phyloP scores from a whole-genome alignment of 2,797 vertebrate genomes.

The Vireo griseus region DNA sequence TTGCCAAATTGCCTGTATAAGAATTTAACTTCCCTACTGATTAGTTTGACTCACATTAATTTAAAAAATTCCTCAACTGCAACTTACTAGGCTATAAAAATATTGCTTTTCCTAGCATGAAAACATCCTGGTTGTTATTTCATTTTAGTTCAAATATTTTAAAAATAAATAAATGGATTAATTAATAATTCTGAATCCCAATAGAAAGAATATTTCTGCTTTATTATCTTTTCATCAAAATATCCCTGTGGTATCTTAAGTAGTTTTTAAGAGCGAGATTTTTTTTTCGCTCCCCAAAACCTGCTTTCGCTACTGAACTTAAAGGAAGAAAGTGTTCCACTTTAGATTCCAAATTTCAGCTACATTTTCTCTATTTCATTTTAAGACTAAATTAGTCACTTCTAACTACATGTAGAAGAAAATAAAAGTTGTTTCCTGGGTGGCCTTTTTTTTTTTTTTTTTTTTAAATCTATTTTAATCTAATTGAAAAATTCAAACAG shows the following conservation, averaged over 20 bases:
- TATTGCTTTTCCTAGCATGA: not conserved
- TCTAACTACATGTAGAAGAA: not conserved
- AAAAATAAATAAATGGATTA: not conserved
- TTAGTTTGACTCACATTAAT: slow-evolving; percentile 43
- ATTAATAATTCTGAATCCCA: not conserved
- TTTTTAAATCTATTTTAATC: not conserved
- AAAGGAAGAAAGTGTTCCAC: not conserved
- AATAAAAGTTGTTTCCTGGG: not conserved
- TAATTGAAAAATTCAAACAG: not conserved
- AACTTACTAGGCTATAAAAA: slow-evolving; percentile 2
- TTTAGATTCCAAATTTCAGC: not conserved
- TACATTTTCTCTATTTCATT: not conserved
- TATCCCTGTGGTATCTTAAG: not conserved
- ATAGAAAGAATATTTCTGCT: not conserved
- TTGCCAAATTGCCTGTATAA: slow-evolving; percentile 42
- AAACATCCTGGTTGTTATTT: not conserved
- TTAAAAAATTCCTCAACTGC: slow-evolving; percentile 17
- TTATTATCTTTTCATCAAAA: not conserved
- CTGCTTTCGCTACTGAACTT: not conserved
- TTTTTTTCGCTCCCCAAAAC: not conserved
- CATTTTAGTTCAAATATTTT: not conserved
- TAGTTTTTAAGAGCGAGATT: not conserved
- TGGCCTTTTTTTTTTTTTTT: too few relatives aligned
- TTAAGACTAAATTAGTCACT: not conserved
- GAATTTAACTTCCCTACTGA: slow-evolving; percentile 49